Evolutionary conservation across 2,888 invertebrate species (phyloP), one percentile per base, ranked within the genome.

Genomic region (Eilema depressum): DNA sequence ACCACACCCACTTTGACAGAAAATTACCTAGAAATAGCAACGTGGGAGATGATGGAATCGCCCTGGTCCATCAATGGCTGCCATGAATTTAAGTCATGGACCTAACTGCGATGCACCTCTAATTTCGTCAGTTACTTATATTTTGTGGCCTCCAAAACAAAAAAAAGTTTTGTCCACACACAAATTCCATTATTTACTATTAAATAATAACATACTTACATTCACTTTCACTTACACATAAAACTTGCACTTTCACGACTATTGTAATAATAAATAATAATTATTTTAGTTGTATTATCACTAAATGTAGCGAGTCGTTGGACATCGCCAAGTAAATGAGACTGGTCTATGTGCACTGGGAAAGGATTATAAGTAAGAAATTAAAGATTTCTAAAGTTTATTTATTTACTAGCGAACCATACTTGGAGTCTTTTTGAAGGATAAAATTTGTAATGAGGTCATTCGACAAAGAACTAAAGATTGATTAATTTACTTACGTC

Each of bases 251-350:
- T 80, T 33, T 73, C 63, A 26, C 12, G 30, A 25, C 4, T 68
- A 63, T 63, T 68, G 68, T 72, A 70, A 62, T 78, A 73, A 73
- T 74, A 73, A 77, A 71, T 75, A 75, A 73, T 77, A 63, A 74
- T 74, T 71, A 77, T 69, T 75, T 77, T 68, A 75, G 12, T 61
- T 23, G 0, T 62, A 53, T 66, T 76, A 77, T 70, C 73, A 71
- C 70, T 65, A 57, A 59, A 11, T 69, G 63, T 70, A 71, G 71
- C 68, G 62, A 41, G 63, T 63, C 68, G 68, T 47, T 69, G 72
- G 17, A 72, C 77, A 74, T 62, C 70, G 47, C 64, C 63, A 62
- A 68, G 65, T 72, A 69, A 77, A 68, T 82, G 82, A 69, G 70
- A 62, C 47, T 60, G 26, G n/a, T 12, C 33, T 28, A 7, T 8